These are phyloP conservation scores for Chrysomela aeneicollis DNA, from an alignment of 2,888 invertebrate genomes.

Conservation along the genomic window DNA sequence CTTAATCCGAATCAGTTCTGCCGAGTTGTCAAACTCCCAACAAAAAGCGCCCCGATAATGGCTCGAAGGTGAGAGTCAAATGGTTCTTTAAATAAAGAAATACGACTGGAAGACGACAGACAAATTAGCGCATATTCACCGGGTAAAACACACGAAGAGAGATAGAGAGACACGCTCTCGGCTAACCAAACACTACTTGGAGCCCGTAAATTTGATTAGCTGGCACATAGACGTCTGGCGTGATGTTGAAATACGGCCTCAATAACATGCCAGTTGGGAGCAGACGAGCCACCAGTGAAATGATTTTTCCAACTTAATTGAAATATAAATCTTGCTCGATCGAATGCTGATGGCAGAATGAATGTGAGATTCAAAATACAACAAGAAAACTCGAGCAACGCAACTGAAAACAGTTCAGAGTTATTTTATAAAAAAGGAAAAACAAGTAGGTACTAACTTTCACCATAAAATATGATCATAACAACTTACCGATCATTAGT, in stretches of 20 bases:
- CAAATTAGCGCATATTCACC: slow-evolving; percentile 57
- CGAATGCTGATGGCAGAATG: too few relatives aligned
- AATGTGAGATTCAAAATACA: too few relatives aligned
- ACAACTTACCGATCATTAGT: too few relatives aligned
- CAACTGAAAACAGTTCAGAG: too few relatives aligned
- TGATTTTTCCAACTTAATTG: slow-evolving; percentile 28
- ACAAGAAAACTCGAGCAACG: too few relatives aligned
- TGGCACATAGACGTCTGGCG: slow-evolving; percentile 57
- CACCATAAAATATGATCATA: too few relatives aligned
- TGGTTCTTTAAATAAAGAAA: slow-evolving; percentile 62
- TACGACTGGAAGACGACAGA: slow-evolving; percentile 59
- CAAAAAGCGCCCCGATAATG: slow-evolving; percentile 47
- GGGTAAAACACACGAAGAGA: slow-evolving; percentile 46
- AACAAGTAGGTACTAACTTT: too few relatives aligned
- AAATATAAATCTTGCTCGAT: slow-evolving; percentile 12
- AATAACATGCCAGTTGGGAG: slow-evolving; percentile 42
- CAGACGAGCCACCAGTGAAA: slow-evolving; percentile 26
- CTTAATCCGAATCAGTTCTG: not conserved
- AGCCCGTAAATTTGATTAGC: slow-evolving; percentile 61
- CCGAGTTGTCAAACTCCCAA: slow-evolving; percentile 48
- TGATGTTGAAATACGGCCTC: slow-evolving; percentile 59
- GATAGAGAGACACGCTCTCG: slow-evolving; percentile 47
- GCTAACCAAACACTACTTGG: slow-evolving; percentile 50
- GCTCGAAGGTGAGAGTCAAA: slow-evolving; percentile 58
- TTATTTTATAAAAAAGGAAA: too few relatives aligned